Base-by-base conservation (phyloP, 2,113 vertebrate species). In the Bujurquina vittata region DNA sequence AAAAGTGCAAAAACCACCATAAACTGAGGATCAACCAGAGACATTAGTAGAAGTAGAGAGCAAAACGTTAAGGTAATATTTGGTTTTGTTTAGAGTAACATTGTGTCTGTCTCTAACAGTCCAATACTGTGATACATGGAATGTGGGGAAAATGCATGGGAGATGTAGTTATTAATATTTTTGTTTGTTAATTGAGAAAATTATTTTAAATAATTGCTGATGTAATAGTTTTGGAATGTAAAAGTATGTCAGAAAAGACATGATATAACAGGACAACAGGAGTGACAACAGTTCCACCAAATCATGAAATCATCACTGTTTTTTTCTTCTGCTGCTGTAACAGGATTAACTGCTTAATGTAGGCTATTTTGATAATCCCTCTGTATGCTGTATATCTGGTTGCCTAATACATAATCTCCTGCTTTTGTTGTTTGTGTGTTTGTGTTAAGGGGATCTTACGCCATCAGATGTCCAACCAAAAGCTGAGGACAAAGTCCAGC, bases 401-500 rank as follows among this genome's bases (percentile, higher is more conserved):
- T 93, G 49, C 87, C 79, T 89, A 90, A 94, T 79, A 85, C 72
- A 75, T 92, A 93, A 94, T 94, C 88, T 86, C 56, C 63, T 80
- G 20, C 57, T 54, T 82, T 61, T 85, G 59, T 80, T 79, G 69
- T 61, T 56, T 78, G 72, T 78, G 59, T 88, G 85, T 87, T 55
- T 91, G 72, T 87, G 52, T 87, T 69, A 90, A 99, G 98, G 97
- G 80, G 98, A 97, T 85, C 95, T 95, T 94, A 96, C 95, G 92
- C 96, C 75, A 91, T 95, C 95, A 88, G 1, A 96, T 96, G 81
- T 95, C 96, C 46, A 94, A 95, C 90, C 96, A 84, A 98, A 97
- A 49, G 95, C 97, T 76, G 97, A 98, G 96, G 96, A 96, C 94
- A 98, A 97, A 85, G 96, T 97, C 87, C 97, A 96, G 84, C 94